Conservation (phyloP, 2,113 vertebrate species). For the Osmerus mordax region DNA sequence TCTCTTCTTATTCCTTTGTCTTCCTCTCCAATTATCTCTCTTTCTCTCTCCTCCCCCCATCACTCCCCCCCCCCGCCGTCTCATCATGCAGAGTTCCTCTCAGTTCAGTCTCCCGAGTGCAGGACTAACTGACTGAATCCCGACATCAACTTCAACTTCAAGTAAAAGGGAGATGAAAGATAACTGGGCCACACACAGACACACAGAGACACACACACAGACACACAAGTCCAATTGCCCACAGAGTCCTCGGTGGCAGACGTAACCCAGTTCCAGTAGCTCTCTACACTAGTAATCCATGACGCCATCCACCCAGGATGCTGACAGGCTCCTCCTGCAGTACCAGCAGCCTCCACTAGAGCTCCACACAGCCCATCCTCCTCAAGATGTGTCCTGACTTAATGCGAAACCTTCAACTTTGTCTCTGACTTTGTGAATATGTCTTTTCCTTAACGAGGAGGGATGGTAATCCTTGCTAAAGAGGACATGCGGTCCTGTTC, state of each 20-base stretch:
- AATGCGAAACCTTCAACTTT: constrained; percentile 10
- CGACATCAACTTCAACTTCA: constrained; percentile 27
- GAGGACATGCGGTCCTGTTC: constrained; percentile 24
- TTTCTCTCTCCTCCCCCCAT: neutral
- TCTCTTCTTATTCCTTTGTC: neutral
- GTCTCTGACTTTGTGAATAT: constrained; percentile 14
- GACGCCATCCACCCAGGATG: no score
- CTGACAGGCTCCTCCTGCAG: neutral
- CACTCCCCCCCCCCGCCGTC: neutral
- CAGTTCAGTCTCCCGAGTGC: constrained; percentile 52
- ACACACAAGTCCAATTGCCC: neutral
- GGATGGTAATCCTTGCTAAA: constrained; percentile 16
- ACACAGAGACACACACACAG: neutral
- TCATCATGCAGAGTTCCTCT: constrained; percentile 16
- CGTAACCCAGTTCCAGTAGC: no score
- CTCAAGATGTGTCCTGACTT: constrained; percentile 1
- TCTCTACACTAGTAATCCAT: no score
- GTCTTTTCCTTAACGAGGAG: constrained; percentile 37
- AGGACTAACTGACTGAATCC: constrained; percentile 40
- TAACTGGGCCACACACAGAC: constrained; percentile 17
- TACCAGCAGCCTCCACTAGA: constrained; percentile 12
- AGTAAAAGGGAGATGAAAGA: constrained; percentile 18
- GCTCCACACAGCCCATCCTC: neutral
- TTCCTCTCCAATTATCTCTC: neutral
- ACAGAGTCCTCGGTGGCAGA: neutral